Percentiles rank a stretch among this genome's conserved stretches.
phyloP scores from a whole-genome alignment of 2,797 vertebrate species.

The Alcedo quadribrachys region DNA sequence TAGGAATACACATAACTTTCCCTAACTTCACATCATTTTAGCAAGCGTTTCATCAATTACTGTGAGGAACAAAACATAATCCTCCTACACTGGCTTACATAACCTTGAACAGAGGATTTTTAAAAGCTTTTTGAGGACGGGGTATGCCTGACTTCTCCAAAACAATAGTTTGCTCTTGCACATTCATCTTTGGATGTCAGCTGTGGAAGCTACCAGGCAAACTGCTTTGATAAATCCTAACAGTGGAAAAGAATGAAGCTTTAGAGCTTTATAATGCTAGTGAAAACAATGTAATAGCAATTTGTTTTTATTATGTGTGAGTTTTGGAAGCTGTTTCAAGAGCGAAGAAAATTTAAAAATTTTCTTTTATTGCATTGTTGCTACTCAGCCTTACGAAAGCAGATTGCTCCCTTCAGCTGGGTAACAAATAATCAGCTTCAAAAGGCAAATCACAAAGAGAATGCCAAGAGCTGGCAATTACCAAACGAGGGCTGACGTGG shows the following conservation, averaged over 20 bases:
- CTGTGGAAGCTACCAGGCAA: constrained; percentile 52
- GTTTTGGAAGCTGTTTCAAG: constrained; percentile 13
- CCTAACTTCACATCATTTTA: not conserved
- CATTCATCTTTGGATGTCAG: constrained; percentile 56
- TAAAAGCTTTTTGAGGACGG: constrained; percentile 28
- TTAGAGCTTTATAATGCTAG: constrained; percentile 14
- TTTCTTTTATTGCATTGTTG: not conserved
- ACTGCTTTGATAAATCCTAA: constrained; percentile 45
- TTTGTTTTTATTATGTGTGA: constrained; percentile 25
- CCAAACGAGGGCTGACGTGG: not conserved
- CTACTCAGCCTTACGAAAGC: not conserved
- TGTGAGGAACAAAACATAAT: constrained; percentile 2
- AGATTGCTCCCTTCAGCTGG: not conserved
- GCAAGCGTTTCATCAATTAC: not conserved
- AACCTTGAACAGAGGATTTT: constrained; percentile 49
- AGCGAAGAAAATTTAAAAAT: not conserved
- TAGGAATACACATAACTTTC: not conserved
- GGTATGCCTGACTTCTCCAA: constrained; percentile 48
- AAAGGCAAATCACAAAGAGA: not conserved
- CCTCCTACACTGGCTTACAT: not conserved
- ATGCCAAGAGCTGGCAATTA: not conserved
- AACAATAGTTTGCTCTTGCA: constrained; percentile 49
- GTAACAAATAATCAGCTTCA: not conserved
- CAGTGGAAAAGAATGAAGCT: constrained; percentile 42
- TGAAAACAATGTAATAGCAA: constrained; percentile 36